Base-by-base conservation (phyloP, 2,888 invertebrate species). In the Drosophila putrida region DNA sequence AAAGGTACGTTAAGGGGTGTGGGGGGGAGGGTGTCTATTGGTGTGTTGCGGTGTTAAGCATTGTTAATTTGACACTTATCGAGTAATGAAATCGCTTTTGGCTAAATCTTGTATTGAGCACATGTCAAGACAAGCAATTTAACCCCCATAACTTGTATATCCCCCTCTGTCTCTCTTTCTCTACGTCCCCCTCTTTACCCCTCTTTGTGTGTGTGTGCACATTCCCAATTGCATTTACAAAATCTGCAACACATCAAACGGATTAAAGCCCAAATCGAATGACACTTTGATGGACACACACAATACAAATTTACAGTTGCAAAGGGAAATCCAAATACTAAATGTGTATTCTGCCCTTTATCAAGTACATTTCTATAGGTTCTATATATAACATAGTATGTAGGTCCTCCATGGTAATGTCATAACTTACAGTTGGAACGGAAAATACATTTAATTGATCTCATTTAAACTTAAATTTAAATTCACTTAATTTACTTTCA, bases 51-150 rank as follows among this genome's bases (percentile, higher is more conserved):
- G 61, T 35, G 51, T 63, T 54, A 53, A 43, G 58, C 60, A 66
- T 46, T 57, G 60, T 62, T 68, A 63, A 66, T 72, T 55, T 46
- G 66, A 63, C 64, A 80, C 71, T 67, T 54, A 58, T 58, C 58
- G 59, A 47, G 54, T 58, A 60, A 51, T 38, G 36, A 36, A 70
- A 61, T 65, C 61, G 60, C 51, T 28, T 36, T 36, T 36, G 49
- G 20, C 53, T n/a, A 49, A 38, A 10, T 36, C 57, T 46, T 28
- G 27, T 25, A 15, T 35, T 25, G 10, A 49, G 13, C 39, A n/a
- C 41, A 43, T 33, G 27, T 33, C 57, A 55, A n/a, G 43, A 25
- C 43, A 41, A 20, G 25, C 44, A 36, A 11, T 60, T 43, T 28
- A 36, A 43, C 43, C 43, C 57, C 35, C 35, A 49, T 31, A 31